A percentile compares a stretch with the other conserved stretches of the same genome.
Evolutionary conservation across 2,888 invertebrate genomes (phyloP).

Genomic region (Sturmia bella): DNA sequence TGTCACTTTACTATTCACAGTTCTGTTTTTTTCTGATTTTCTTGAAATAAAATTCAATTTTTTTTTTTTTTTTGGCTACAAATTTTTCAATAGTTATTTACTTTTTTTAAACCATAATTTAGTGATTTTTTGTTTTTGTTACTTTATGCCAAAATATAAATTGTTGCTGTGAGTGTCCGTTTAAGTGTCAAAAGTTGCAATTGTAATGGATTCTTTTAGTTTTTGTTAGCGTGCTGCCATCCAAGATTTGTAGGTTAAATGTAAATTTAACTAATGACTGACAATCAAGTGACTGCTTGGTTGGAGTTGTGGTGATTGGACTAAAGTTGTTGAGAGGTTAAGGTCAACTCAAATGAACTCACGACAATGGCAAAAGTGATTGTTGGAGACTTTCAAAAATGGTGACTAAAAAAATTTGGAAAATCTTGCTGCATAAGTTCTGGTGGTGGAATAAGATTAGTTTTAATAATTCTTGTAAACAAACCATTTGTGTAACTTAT

Average conservation of each 20-base stretch:
- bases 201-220: constrained; percentile 6
- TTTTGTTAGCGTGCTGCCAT: not conserved
- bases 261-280: constrained; percentile 24
- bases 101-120: not conserved
- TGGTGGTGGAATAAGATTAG: too few relatives aligned
- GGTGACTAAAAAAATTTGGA: too few relatives aligned
- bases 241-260: constrained; percentile 6
- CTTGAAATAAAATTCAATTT: not conserved
- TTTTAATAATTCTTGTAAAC: too few relatives aligned
- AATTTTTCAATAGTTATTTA: not conserved
- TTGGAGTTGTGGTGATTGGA: too few relatives aligned
- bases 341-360: too few relatives aligned
- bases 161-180: constrained; percentile 1
- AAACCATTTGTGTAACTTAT: too few relatives aligned
- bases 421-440: too few relatives aligned
- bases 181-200: constrained; percentile 38
- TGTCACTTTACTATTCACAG: constrained; percentile 22
- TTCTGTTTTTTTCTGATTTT: constrained; percentile 15
- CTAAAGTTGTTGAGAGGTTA: too few relatives aligned
- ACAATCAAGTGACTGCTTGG: not conserved
- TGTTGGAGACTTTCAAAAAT: too few relatives aligned
- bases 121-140: not conserved
- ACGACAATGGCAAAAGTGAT: too few relatives aligned
- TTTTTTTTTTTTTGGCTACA: not conserved
- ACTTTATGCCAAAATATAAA: not conserved